Evolutionary conservation across 2,113 vertebrate species (phyloP).

Genomic region (Ochotona princeps): DNA sequence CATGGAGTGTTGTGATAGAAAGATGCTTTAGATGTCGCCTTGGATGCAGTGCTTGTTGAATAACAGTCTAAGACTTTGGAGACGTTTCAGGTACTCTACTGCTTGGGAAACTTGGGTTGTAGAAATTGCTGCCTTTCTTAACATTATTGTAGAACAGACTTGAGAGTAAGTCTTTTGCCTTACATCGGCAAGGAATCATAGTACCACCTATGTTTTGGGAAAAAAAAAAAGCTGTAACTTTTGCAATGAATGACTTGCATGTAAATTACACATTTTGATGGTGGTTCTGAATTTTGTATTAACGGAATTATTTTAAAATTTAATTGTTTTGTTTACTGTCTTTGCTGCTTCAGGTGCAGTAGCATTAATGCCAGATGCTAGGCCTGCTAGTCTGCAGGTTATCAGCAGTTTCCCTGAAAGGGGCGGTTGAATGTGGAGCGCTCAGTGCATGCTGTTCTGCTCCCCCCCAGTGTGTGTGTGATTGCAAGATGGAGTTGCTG

Average conservation of each 20-base stretch:
- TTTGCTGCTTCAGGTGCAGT: not conserved
- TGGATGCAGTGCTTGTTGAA: not conserved
- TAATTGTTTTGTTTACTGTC: not conserved
- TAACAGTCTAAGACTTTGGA: not conserved
- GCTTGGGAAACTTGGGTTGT: not conserved
- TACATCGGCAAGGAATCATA: not conserved
- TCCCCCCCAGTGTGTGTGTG: no score
- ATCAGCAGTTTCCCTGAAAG: not conserved
- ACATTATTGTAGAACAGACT: constrained; percentile 8
- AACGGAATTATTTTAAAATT: not conserved
- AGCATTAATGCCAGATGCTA: not conserved
- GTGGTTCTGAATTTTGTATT: constrained; percentile 12
- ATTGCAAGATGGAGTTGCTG: not conserved
- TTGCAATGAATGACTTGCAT: not conserved
- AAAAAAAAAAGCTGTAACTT: not conserved
- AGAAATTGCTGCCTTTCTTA: not conserved
- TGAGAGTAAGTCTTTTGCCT: not conserved
- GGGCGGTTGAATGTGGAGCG: no score
- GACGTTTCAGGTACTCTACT: not conserved
- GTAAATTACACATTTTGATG: not conserved
- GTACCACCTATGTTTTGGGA: not conserved
- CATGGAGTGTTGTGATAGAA: not conserved
- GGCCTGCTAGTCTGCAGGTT: not conserved
- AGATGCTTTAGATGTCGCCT: not conserved
- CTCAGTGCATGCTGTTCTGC: not conserved